Conservation (phyloP, 2,797 vertebrate species). For the Pteronotus mesoamericanus region DNA sequence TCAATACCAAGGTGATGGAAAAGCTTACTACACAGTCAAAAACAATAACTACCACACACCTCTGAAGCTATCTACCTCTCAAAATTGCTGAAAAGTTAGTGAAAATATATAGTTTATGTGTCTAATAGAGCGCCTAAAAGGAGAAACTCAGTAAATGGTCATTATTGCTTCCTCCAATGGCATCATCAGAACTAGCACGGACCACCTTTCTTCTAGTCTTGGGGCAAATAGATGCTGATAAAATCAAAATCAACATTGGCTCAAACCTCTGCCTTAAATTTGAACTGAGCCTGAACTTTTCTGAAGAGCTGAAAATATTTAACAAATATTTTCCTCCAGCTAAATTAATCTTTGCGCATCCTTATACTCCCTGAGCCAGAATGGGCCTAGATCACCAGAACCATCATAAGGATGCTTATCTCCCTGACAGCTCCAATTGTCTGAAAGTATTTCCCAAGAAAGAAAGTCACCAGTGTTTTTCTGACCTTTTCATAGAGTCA, state of each 20-base stretch:
- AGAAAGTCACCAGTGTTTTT: neutral
- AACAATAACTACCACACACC: neutral
- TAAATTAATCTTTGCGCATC: neutral
- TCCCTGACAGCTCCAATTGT: neutral
- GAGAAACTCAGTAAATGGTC: neutral
- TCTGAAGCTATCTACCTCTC: neutral
- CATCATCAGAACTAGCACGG: neutral
- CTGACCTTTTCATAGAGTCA: constrained; percentile 40
- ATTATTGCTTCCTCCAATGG: neutral
- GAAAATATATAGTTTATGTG: neutral
- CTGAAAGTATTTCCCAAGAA: constrained; percentile 37
- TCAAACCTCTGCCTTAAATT: neutral
- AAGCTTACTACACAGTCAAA: neutral
- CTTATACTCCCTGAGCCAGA: neutral
- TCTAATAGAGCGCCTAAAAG: neutral
- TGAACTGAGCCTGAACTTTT: constrained; percentile 61
- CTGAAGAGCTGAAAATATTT: neutral
- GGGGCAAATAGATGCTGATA: constrained; percentile 22
- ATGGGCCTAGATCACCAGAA: neutral
- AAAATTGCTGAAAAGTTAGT: neutral
- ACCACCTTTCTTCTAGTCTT: neutral
- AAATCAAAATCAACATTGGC: constrained; percentile 8
- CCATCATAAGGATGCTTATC: constrained; percentile 23
- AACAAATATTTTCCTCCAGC: neutral
- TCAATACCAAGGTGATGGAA: neutral